phyloP scores from a whole-genome alignment of 2,113 vertebrate species.

The Myotis brandtii region DNA sequence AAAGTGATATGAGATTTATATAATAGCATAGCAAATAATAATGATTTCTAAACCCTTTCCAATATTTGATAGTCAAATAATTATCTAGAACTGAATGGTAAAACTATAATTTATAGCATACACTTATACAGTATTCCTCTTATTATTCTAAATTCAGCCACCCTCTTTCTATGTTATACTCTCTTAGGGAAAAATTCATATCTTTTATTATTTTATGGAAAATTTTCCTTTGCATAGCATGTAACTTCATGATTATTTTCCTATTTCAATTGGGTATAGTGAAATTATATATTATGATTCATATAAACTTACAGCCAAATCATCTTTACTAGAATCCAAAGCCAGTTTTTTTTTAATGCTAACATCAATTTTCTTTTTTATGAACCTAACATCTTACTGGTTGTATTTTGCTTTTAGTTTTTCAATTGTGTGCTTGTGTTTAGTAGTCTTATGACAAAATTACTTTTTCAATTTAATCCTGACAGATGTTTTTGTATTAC shows the following conservation, averaged over 20 bases:
- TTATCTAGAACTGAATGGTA: not conserved
- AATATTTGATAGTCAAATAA: not conserved
- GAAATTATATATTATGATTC: not conserved
- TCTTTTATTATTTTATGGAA: accelerated
- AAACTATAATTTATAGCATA: not conserved
- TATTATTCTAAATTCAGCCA: not conserved
- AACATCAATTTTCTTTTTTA: not conserved
- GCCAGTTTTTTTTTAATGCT: not conserved
- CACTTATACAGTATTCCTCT: not conserved
- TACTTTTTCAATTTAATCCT: constrained; percentile 46
- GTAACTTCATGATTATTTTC: not conserved
- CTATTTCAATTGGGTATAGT: not conserved
- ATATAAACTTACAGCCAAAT: not conserved
- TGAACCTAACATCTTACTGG: not conserved
- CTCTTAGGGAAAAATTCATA: not conserved
- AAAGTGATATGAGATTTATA: not conserved
- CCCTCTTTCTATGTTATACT: not conserved
- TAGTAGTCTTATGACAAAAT: constrained; percentile 17
- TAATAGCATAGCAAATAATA: not conserved
- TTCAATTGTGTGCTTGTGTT: not conserved
- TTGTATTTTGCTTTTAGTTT: constrained; percentile 38
- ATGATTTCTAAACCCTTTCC: not conserved
- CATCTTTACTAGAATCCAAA: not conserved
- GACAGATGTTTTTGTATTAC: constrained; percentile 27
- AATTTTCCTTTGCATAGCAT: not conserved